Percentiles rank a stretch among this genome's conserved stretches.
These are phyloP conservation scores for Vireo altiloquus DNA, from an alignment of 2,113 vertebrate species.

Conservation along the genomic window DNA sequence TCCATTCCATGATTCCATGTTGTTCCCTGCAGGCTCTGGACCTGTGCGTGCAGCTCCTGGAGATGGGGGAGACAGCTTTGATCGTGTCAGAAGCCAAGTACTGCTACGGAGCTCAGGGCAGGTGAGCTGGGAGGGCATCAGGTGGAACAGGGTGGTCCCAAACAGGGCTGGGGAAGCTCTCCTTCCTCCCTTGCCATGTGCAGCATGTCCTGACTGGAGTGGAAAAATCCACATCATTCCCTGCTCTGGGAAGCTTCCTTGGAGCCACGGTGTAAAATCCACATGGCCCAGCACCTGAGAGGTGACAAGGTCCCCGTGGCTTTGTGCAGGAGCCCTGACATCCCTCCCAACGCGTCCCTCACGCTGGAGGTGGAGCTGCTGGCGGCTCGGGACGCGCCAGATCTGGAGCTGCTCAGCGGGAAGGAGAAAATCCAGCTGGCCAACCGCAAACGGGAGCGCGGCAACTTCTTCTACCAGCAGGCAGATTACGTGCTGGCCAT, in stretches of 20 bases:
- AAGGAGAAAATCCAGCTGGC: conserved; percentile 81
- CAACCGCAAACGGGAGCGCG: conserved; percentile 84
- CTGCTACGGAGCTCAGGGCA: conserved; percentile 86
- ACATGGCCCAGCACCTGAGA: fast-evolving
- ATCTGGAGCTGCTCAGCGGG: conserved; percentile 85
- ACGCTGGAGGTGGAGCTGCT: conserved; percentile 86
- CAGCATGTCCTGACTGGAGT: fast-evolving
- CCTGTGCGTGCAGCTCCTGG: conserved; percentile 89
- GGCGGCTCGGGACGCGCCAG: conserved; percentile 73
- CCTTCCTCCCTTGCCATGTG: fast-evolving
- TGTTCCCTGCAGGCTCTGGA: conserved; percentile 82
- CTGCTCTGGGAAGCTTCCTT: fast-evolving
- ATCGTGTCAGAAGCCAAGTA: conserved; percentile 86
- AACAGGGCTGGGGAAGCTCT: neutral
- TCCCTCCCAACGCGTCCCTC: conserved; percentile 79
- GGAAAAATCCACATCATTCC: fast-evolving
- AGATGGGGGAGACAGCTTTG: conserved; percentile 82
- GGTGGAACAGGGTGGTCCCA: neutral
- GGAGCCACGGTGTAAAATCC: fast-evolving
- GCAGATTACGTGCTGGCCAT: conserved; percentile 89
- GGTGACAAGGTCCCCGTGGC: fast-evolving
- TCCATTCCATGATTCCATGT: fast-evolving
- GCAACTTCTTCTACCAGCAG: conserved; percentile 89
- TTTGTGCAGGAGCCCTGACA: conserved; percentile 70
- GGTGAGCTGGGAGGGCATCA: conserved; percentile 61